Conservation (phyloP, 2,888 invertebrate species). For the Acrocera orbiculus region DNA sequence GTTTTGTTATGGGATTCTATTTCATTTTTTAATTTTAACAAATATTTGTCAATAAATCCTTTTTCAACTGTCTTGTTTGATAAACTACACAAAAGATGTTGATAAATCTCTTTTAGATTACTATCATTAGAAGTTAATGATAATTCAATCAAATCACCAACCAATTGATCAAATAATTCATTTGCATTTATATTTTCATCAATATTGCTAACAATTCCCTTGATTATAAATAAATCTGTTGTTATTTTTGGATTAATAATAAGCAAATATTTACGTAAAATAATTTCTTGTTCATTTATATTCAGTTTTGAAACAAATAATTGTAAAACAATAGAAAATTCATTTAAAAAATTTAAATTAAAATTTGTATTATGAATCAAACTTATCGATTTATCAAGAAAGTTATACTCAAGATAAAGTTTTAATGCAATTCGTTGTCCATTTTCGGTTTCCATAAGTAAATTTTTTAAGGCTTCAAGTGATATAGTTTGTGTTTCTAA, state of each 20-base stretch:
- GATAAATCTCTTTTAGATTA: conserved; percentile 18
- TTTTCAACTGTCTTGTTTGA: conserved; percentile 25
- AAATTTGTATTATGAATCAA: conserved; percentile 17
- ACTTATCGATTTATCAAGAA: conserved; percentile 30
- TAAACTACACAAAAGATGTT: conserved; percentile 25
- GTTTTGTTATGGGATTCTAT: conserved; percentile 21
- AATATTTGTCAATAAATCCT: conserved; percentile 16
- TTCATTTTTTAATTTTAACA: conserved; percentile 18
- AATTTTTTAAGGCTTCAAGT: not conserved
- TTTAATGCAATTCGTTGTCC: conserved; percentile 20
- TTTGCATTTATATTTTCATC: conserved; percentile 19
- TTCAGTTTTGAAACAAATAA: conserved; percentile 30
- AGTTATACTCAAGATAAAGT: conserved; percentile 29
- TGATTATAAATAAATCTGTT: conserved; percentile 23
- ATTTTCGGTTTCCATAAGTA: not conserved
- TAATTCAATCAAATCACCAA: conserved; percentile 21
- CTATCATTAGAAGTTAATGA: conserved; percentile 21
- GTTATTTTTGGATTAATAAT: conserved; percentile 20
- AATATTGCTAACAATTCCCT: conserved; percentile 26
- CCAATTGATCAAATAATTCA: conserved; percentile 23
- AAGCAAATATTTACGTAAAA: conserved; percentile 30
- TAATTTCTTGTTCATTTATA: conserved; percentile 29
- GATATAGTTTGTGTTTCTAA: conserved; percentile 10
- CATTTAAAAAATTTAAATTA: conserved; percentile 19
- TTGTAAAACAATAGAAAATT: conserved; percentile 31